Conservation (phyloP, 2,113 vertebrate genomes). For the Electrona antarctica region DNA sequence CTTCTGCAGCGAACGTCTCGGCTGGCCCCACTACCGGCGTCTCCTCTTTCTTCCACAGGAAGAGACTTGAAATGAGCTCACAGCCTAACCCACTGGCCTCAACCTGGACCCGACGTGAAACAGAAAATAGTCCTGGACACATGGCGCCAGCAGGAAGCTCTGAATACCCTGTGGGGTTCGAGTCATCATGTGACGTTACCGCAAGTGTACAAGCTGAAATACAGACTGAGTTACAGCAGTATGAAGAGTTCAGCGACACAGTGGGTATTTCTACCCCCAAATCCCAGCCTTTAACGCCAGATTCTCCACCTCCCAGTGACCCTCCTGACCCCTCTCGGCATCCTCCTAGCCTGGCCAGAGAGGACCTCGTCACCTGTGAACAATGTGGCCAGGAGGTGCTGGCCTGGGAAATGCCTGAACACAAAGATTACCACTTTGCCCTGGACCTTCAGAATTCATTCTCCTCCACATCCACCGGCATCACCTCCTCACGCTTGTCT, state of each 20-base stretch:
- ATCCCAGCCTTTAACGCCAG: background rate
- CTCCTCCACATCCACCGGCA: slow-evolving; percentile 53
- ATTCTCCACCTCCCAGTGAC: background rate
- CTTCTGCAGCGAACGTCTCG: slow-evolving; percentile 7
- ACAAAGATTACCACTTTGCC: slow-evolving; percentile 93
- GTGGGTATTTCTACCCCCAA: background rate
- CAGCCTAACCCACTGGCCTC: background rate
- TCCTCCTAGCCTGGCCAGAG: slow-evolving; percentile 30
- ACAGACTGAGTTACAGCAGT: background rate
- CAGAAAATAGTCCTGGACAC: background rate
- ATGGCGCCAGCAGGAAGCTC: background rate
- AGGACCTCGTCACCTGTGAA: slow-evolving; percentile 85
- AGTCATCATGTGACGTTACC: background rate
- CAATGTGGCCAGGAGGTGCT: slow-evolving; percentile 83
- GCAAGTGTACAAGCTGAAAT: slow-evolving; percentile 3
- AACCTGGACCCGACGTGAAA: slow-evolving; percentile 7
- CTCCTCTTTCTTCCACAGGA: slow-evolving; percentile 75
- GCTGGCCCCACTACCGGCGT: slow-evolving; percentile 23
- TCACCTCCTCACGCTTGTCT: background rate
- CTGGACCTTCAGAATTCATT: slow-evolving; percentile 90
- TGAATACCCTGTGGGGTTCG: background rate
- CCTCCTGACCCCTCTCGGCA: background rate
- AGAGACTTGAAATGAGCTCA: slow-evolving; percentile 51
- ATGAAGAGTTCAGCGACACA: slow-evolving; percentile 25
- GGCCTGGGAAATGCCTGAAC: slow-evolving; percentile 93